These are phyloP conservation scores for Falco biarmicus DNA, from an alignment of 2,797 vertebrate species.

Conservation along the genomic window DNA sequence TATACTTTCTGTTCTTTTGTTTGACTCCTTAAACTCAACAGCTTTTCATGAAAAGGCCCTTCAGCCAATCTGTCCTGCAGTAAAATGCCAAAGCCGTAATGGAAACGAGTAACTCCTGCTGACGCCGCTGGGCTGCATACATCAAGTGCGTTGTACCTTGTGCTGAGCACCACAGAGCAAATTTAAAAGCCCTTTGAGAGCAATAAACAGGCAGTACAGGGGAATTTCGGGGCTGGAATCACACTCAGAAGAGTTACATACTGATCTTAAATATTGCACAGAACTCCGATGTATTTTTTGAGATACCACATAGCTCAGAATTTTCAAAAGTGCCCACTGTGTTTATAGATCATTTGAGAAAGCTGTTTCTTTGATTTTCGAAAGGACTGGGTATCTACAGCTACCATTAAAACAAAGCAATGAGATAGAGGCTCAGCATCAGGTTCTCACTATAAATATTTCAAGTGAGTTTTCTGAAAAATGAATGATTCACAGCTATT, in stretches of 20 bases:
- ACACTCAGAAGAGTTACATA: not conserved
- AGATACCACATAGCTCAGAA: not conserved
- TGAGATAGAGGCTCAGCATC: not conserved
- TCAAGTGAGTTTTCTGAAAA: not conserved
- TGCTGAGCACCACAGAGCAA: not conserved
- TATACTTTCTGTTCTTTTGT: not conserved
- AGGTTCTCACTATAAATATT: not conserved
- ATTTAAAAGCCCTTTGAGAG: not conserved
- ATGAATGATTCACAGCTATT: not conserved
- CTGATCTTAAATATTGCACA: not conserved
- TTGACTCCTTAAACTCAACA: not conserved
- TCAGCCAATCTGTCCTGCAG: not conserved
- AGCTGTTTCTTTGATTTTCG: not conserved
- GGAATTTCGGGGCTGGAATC: not conserved
- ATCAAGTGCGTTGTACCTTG: not conserved
- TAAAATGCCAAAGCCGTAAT: not conserved
- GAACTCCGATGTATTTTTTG: not conserved
- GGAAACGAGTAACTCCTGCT: not conserved
- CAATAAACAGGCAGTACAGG: not conserved
- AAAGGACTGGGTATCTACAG: not conserved
- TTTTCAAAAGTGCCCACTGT: not conserved
- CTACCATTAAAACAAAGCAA: not conserved
- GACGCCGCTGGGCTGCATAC: not conserved
- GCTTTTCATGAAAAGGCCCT: not conserved
- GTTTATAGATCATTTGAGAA: not conserved